These are phyloP conservation scores for Zosterops hypoxanthus DNA, from an alignment of 2,113 vertebrate genomes.

Conservation along the genomic window DNA sequence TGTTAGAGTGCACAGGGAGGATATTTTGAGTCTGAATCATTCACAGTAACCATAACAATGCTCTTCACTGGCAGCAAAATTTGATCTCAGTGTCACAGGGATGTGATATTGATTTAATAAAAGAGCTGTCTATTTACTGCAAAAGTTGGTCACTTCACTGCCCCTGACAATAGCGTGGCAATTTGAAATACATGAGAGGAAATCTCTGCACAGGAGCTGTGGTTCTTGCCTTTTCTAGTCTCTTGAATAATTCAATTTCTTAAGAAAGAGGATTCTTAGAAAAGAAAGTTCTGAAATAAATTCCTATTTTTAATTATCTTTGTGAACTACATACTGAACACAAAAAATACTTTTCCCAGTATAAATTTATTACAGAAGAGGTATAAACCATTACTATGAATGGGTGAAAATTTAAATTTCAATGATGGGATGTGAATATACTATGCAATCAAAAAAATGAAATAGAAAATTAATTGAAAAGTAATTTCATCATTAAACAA, in stretches of 20 bases:
- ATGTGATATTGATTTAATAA: not conserved
- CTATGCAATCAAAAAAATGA: not conserved
- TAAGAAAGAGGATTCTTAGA: not conserved
- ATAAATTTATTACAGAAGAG: not conserved
- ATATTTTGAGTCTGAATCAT: not conserved
- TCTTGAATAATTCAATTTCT: not conserved
- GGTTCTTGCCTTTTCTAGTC: not conserved
- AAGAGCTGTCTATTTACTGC: not conserved
- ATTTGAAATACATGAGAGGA: not conserved
- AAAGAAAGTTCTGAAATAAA: not conserved
- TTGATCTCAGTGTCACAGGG: not conserved
- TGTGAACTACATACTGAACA: not conserved
- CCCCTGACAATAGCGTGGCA: not conserved
- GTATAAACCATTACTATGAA: not conserved
- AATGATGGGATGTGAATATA: not conserved
- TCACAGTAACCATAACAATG: not conserved
- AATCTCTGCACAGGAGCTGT: not conserved
- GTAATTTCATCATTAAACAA: not conserved
- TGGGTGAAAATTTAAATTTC: not conserved
- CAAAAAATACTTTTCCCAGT: not conserved
- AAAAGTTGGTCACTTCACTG: not conserved
- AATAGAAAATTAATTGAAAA: not conserved
- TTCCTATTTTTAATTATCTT: not conserved
- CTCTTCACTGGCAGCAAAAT: not conserved
- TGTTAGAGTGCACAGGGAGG: not conserved